Conservation (phyloP, 2,113 vertebrate genomes). For the Nothocercus nigrocapillus region DNA sequence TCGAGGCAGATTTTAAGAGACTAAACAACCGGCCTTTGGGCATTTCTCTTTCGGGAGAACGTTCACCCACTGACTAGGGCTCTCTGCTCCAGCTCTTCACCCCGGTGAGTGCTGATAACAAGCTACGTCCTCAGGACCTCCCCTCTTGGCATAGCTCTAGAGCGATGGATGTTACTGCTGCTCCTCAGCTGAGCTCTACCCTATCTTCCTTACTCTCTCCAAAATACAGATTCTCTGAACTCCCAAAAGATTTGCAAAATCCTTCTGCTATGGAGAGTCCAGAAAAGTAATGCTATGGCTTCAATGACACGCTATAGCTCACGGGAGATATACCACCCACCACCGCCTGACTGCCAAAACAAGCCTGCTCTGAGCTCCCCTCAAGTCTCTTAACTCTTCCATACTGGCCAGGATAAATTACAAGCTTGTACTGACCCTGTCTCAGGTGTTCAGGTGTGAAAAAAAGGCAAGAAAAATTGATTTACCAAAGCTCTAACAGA, state of each 20-base stretch:
- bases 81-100: background rate
- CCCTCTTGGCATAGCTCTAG: background rate
- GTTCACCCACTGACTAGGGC: background rate
- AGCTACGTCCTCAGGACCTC: background rate
- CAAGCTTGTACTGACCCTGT: background rate
- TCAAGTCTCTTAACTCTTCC: background rate
- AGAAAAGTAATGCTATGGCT: background rate
- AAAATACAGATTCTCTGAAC: background rate
- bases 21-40: background rate
- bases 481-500: background rate
- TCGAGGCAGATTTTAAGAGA: background rate
- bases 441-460: background rate
- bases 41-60: background rate
- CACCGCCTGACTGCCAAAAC: background rate
- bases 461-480: background rate
- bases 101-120: background rate
- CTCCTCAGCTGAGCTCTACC: background rate
- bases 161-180: background rate
- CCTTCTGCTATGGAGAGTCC: background rate
- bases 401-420: background rate
- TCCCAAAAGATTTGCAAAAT: background rate
- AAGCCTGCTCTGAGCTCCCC: background rate
- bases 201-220: background rate
- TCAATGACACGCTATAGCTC: background rate
- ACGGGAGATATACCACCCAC: fast-evolving